Percentiles rank a stretch among this genome's conserved stretches.
These are phyloP conservation scores for Thereva nobilitata DNA, from an alignment of 2,888 invertebrate species.

Conservation along the genomic window DNA sequence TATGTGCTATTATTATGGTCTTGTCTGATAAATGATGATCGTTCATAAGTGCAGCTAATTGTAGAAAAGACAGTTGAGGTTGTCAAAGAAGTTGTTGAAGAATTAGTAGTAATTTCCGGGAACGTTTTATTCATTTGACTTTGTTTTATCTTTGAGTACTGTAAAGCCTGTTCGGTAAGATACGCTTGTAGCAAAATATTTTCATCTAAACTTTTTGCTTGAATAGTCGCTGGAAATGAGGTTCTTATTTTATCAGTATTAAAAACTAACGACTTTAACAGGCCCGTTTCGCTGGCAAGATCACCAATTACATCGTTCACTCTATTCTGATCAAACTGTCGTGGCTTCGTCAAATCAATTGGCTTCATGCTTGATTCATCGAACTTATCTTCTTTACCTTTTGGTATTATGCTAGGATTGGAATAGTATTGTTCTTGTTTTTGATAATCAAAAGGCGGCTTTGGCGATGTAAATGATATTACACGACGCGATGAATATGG, in stretches of 20 bases:
- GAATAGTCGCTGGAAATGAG: conserved; percentile 42
- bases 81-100: neutral
- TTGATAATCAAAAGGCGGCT: conserved; percentile 57
- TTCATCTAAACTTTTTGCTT: conserved; percentile 57
- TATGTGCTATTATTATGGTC: too few species aligned
- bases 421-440: conserved; percentile 59
- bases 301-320: conserved; percentile 55
- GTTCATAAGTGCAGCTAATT: conserved; percentile 20
- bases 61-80: conserved; percentile 23
- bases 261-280: conserved; percentile 56
- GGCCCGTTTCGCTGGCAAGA: conserved; percentile 50
- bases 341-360: conserved; percentile 57
- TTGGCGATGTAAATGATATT: conserved; percentile 54
- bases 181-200: conserved; percentile 73
- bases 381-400: conserved; percentile 46
- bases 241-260: conserved; percentile 53
- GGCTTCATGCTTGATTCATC: conserved; percentile 51
- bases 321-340: conserved; percentile 43
- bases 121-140: conserved; percentile 59
- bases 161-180: conserved; percentile 71
- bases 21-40: neutral
- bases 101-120: neutral
- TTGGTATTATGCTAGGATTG: conserved; percentile 55
- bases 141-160: conserved; percentile 73
- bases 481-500: conserved; percentile 46